Evolutionary conservation across 2,888 invertebrate genomes (phyloP), one percentile per base, ranked within the genome.

Genomic region (Drosophila testacea): DNA sequence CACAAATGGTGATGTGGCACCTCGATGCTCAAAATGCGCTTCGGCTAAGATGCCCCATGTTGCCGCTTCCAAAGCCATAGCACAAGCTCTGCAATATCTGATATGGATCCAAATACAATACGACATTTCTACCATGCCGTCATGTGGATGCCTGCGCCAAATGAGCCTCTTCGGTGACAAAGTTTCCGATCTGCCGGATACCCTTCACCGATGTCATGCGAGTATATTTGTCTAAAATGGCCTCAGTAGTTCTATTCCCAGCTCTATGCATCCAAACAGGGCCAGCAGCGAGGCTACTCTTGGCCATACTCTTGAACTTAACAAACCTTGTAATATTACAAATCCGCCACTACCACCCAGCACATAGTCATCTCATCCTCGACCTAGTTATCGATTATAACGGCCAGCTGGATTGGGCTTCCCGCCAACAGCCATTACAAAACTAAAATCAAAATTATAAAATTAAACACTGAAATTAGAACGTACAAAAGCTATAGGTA

Each of bases 101-200:
- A 93, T 97, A 96, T 93, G 96, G 95, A 68, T 95, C 96, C 89
- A 97, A 98, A 93, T 95, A 97, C 83, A 96, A 96, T 81, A 96
- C 98, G 71, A 96, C 97, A 83, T 98, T 99, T 93, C 94, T 98
- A 88, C 98, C 99, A 54, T 99, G 99, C 93, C 97, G 98, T 76
- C 99, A 99, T 93, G 96, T 98, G 88, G 96, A 98, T 62, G 96
- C 98, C 55, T 99, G 99, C 93, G 95, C 96, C 60, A 96, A 96
- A 90, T 99, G 99, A 94, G 97, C 98, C 44, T 95, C 97, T 28
- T 95, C 97, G n/a, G n/a, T n/a, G n/a, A n/a, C n/a, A 82, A 95
- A 95, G 84, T 98, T 98, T 93, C 97, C 98, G 44, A 95, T 98
- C 87, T 98, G 98, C 93, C 95, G 98, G 66, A 94, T 95, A 86